Percentiles rank a stretch among this genome's conserved stretches.
Evolutionary conservation across 2,888 invertebrate genomes (phyloP).

Genomic region (Oegoconia quadripuncta): DNA sequence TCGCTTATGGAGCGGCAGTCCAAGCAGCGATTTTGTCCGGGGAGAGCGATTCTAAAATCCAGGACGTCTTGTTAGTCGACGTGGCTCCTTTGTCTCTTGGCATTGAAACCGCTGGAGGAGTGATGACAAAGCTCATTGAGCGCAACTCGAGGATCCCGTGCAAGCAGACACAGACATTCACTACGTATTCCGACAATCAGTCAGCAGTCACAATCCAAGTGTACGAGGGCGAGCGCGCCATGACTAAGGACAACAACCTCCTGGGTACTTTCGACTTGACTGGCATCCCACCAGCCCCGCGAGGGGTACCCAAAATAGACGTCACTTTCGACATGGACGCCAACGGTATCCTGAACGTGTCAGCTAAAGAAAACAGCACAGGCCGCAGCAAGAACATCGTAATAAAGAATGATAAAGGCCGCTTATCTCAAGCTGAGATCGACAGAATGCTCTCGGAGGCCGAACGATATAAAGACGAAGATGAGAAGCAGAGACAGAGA

Average conservation of each 20-base stretch:
- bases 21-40: constrained; percentile 83
- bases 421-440: constrained; percentile 86
- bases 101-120: constrained; percentile 85
- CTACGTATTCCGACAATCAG: constrained; percentile 87
- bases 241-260: constrained; percentile 85
- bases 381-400: constrained; percentile 83
- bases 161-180: constrained; percentile 82
- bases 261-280: constrained; percentile 78
- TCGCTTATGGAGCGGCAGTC: constrained; percentile 84
- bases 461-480: constrained; percentile 82
- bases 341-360: too few species aligned
- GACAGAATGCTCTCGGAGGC: constrained; percentile 85
- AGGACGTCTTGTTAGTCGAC: constrained; percentile 77
- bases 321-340: constrained; percentile 84
- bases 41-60: constrained; percentile 83
- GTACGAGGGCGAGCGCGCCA: constrained; percentile 84
- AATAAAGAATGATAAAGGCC: constrained; percentile 87
- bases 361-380: constrained; percentile 81
- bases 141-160: constrained; percentile 82
- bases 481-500: constrained; percentile 80
- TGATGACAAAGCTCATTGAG: constrained; percentile 84
- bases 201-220: constrained; percentile 83
- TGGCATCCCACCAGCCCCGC: constrained; percentile 81
- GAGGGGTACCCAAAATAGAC: constrained; percentile 80
- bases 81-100: constrained; percentile 80